Evolutionary conservation across 2,888 invertebrate species (phyloP).

Genomic region (Folsomia manolachei): DNA sequence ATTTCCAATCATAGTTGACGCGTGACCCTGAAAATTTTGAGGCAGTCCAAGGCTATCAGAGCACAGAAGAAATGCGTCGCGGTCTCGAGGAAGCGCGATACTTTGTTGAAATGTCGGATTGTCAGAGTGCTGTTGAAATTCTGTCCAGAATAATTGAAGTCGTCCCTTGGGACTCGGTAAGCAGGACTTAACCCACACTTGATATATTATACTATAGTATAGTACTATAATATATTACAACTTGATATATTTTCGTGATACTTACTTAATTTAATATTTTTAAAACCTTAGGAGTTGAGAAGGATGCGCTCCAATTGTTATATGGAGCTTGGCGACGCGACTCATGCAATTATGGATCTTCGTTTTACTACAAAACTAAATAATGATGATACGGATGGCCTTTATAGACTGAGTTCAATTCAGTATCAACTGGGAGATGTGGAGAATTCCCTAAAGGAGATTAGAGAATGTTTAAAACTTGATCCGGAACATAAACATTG

Average conservation of each 20-base stretch:
- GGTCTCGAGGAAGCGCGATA: constrained; percentile 66
- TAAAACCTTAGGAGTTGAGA: too few species aligned
- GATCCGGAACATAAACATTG: constrained; percentile 98
- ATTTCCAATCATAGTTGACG: constrained; percentile 58
- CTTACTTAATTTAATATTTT: too few species aligned
- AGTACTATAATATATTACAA: too few species aligned
- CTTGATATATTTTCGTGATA: too few species aligned
- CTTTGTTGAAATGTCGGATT: constrained; percentile 61
- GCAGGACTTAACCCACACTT: too few species aligned
- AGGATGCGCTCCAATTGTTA: constrained; percentile 84
- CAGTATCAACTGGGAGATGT: constrained; percentile 90
- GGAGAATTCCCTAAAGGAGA: constrained; percentile 59
- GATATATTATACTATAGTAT: too few species aligned
- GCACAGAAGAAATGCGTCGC: constrained; percentile 64
- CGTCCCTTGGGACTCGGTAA: constrained; percentile 89
- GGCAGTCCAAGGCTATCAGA: constrained; percentile 67
- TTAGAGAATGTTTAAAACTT: constrained; percentile 92
- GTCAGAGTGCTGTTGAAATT: constrained; percentile 63
- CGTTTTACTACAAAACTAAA: constrained; percentile 83
- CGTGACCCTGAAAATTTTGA: constrained; percentile 75
- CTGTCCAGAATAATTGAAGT: constrained; percentile 54
- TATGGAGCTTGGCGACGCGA: constrained; percentile 71
- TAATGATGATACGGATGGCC: constrained; percentile 87
- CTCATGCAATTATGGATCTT: constrained; percentile 86
- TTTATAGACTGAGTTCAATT: constrained; percentile 74